Evolutionary conservation across 2,888 invertebrate genomes (phyloP).

Genomic region (Chymomyza fuscimana): DNA sequence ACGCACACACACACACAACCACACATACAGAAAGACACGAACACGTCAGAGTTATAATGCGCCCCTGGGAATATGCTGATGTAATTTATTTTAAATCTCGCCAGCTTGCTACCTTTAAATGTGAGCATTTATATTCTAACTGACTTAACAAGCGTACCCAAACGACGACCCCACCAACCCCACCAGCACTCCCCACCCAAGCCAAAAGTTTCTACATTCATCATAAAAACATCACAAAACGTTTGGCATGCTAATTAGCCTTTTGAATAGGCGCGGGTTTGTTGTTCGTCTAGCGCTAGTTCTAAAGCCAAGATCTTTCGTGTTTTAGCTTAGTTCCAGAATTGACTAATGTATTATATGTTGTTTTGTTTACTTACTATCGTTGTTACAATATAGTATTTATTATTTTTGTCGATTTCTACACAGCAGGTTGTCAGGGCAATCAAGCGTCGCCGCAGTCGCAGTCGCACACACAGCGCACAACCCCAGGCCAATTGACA

Average conservation of each 20-base stretch:
- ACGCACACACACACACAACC: constrained; percentile 19
- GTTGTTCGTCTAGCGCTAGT: too few relatives aligned
- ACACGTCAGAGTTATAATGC: constrained; percentile 51
- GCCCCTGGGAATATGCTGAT: constrained; percentile 71
- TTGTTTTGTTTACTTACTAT: background rate
- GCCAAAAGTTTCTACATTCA: background rate
- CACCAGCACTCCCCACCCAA: constrained; percentile 8
- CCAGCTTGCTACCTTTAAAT: constrained; percentile 35
- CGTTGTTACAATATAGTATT: constrained; percentile 1
- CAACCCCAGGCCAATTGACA: constrained; percentile 63
- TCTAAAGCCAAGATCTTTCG: too few relatives aligned
- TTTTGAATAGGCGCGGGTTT: constrained; percentile 2
- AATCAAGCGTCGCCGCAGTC: constrained; percentile 18
- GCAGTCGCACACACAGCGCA: background rate
- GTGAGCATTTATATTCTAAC: constrained; percentile 51
- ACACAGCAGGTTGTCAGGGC: constrained; percentile 47
- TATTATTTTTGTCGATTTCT: constrained; percentile 13
- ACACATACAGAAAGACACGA: constrained; percentile 16
- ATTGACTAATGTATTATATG: background rate
- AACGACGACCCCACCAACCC: constrained; percentile 4
- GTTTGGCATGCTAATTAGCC: constrained; percentile 51
- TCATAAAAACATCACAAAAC: constrained; percentile 26
- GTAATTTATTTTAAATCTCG: constrained; percentile 74
- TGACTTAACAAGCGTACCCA: background rate
- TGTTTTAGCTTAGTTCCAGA: background rate